phyloP scores from a whole-genome alignment of 2,797 vertebrate genomes.

The Melanotaenia boesemani region DNA sequence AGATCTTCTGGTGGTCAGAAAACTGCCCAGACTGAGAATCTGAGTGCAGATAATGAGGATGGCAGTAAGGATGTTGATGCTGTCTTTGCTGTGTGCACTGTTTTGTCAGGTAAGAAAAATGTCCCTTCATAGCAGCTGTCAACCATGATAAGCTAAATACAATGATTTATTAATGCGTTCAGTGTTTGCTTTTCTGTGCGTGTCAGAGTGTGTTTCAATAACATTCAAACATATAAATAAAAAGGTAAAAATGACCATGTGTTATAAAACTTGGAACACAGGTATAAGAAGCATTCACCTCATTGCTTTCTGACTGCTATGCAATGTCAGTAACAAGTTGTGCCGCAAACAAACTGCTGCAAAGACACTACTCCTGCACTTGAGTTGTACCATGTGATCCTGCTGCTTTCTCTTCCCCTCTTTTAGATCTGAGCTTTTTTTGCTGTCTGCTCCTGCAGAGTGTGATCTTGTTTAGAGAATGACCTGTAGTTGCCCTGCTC shows the following conservation, averaged over 20 bases:
- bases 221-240: not conserved
- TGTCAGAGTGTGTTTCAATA: not conserved
- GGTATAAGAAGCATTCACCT: not conserved
- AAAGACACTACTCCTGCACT: conserved; percentile 13
- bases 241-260: not conserved
- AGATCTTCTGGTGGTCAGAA: conserved; percentile 37
- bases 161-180: not conserved
- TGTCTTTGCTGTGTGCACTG: conserved; percentile 62
- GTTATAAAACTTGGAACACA: not conserved
- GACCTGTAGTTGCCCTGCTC: conserved; percentile 39
- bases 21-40: conserved; percentile 33
- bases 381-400: not conserved
- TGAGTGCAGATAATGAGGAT: conserved; percentile 67
- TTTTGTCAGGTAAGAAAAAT: conserved; percentile 72
- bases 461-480: conserved; percentile 23
- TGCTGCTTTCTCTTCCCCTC: not conserved
- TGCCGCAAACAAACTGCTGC: not conserved
- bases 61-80: conserved; percentile 62
- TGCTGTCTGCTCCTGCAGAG: conserved; percentile 26
- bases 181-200: not conserved
- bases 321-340: conserved; percentile 6
- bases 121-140: conserved; percentile 4
- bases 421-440: not conserved
- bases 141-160: not conserved
- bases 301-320: not conserved